These are phyloP conservation scores for Galerucella pusilla DNA, from an alignment of 2,888 invertebrate genomes.

Conservation along the genomic window DNA sequence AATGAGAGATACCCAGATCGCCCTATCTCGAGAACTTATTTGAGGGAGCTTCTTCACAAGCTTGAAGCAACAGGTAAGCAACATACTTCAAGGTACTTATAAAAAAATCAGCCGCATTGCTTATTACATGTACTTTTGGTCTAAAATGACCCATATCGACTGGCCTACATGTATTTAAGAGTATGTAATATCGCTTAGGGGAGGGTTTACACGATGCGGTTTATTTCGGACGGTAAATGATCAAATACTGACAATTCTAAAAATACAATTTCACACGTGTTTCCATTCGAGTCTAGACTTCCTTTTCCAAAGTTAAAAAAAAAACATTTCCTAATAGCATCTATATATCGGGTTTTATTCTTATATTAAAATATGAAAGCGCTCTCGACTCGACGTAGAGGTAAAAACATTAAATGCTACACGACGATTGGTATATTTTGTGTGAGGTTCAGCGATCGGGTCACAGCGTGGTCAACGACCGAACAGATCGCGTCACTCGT, in stretches of 20 bases:
- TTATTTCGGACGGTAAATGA: too few relatives aligned
- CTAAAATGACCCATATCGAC: too few relatives aligned
- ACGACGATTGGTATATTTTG: slow-evolving; percentile 14
- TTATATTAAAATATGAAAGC: background rate
- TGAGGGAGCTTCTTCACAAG: too few relatives aligned
- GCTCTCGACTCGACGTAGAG: background rate
- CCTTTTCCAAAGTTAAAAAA: background rate
- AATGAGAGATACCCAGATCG: too few relatives aligned
- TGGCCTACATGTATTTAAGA: too few relatives aligned
- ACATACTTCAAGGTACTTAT: too few relatives aligned
- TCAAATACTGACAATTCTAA: background rate
- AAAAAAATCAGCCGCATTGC: too few relatives aligned
- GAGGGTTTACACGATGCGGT: too few relatives aligned
- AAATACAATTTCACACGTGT: background rate
- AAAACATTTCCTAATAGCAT: background rate
- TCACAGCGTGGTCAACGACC: slow-evolving; percentile 56
- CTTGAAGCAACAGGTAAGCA: too few relatives aligned
- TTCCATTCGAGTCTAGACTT: background rate
- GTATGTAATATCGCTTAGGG: too few relatives aligned
- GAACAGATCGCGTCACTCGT: slow-evolving; percentile 23
- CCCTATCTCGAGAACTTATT: too few relatives aligned
- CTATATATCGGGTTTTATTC: background rate
- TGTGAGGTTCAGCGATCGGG: slow-evolving; percentile 56
- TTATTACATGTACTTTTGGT: too few relatives aligned
- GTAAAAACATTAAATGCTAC: slow-evolving; percentile 6